phyloP scores from a whole-genome alignment of 1,140 invertebrate species.

The Metopolophium dirhodum region DNA sequence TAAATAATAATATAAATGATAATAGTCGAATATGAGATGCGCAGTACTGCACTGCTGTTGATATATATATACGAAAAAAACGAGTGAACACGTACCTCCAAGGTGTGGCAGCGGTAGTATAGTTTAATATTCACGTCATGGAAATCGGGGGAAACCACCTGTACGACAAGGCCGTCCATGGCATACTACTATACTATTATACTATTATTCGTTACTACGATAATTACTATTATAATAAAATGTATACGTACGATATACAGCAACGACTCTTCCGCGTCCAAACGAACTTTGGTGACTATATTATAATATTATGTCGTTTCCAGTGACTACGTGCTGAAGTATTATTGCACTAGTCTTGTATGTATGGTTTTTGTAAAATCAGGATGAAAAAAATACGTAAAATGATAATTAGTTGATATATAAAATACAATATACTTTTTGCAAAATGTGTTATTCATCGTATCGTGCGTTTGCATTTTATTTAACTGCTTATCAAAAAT shows the following conservation, averaged over 20 bases:
- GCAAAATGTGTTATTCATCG: not conserved
- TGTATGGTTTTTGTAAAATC: not conserved
- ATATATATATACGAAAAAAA: not conserved
- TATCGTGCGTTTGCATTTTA: not conserved
- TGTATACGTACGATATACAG: not conserved
- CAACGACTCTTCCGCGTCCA: not conserved
- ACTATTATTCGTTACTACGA: not conserved
- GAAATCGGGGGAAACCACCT: conserved; percentile 38
- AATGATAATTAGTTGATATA: no score
- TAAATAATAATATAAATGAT: not conserved
- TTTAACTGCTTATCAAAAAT: not conserved
- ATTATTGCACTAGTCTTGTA: not conserved
- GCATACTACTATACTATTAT: not conserved
- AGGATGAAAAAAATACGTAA: not conserved
- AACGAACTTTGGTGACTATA: not conserved
- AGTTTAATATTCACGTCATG: conserved; percentile 38
- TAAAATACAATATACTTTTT: not conserved
- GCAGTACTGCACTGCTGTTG: not conserved
- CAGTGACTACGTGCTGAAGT: not conserved
- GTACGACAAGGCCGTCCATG: not conserved
- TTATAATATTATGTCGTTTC: not conserved
- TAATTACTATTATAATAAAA: not conserved
- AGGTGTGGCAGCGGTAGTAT: not conserved
- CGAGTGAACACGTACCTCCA: not conserved
- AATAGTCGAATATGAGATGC: not conserved